Percentiles rank a stretch among this genome's conserved stretches.
Conservation (phyloP, 2,888 invertebrate species). For the Nymphalis urticae region DNA sequence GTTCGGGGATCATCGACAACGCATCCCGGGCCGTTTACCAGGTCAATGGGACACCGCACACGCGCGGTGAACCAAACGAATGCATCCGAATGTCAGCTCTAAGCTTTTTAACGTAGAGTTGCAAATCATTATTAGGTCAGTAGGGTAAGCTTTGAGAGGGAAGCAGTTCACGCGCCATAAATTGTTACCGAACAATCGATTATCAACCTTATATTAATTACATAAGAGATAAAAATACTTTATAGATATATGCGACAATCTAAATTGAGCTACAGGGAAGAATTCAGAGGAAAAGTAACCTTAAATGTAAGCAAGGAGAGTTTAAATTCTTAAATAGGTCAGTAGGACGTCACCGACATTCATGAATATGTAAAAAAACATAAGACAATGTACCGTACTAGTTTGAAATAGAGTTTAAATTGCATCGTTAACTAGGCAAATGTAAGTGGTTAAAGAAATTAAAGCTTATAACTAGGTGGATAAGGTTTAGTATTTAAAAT, state of each 20-base stretch:
- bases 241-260: background rate
- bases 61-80: slow-evolving; percentile 37
- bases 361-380: slow-evolving; percentile 8
- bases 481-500: background rate
- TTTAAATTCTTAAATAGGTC: slow-evolving; percentile 16
- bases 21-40: slow-evolving; percentile 44
- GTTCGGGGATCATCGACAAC: slow-evolving; percentile 32
- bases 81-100: slow-evolving; percentile 12
- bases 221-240: slow-evolving; percentile 1
- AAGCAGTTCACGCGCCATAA: background rate
- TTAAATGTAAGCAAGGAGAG: slow-evolving; percentile 7
- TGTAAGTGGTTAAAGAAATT: background rate
- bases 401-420: slow-evolving; percentile 6
- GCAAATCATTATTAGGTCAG: slow-evolving; percentile 2
- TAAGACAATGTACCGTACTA: background rate
- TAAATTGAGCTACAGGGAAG: background rate
- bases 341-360: slow-evolving; percentile 17
- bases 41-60: slow-evolving; percentile 51
- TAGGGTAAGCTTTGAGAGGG: background rate
- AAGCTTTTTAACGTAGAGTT: background rate
- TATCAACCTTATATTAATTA: slow-evolving; percentile 8
- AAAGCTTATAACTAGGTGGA: background rate
- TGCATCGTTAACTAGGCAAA: background rate
- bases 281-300: slow-evolving; percentile 3
- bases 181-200: slow-evolving; percentile 4